A percentile compares a stretch with the other conserved stretches of the same genome.
Conservation (phyloP, 92 coral and sea anemone species). For the Zoanthus solanderi region DNA sequence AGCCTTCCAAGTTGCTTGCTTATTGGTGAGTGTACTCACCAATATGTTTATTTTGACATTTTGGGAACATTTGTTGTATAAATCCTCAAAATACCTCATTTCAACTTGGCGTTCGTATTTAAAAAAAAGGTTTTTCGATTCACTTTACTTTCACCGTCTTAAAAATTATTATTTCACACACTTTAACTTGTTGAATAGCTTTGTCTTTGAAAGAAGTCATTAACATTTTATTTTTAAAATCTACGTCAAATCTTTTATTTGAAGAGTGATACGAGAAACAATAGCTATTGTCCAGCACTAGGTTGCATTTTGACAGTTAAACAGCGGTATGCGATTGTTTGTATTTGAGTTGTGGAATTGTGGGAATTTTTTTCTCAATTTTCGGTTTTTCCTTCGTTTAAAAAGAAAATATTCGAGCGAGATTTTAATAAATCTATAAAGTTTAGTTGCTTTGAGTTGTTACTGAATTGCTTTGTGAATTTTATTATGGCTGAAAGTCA, state of each 20-base stretch:
- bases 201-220: conserved; percentile 7
- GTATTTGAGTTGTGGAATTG: neutral
- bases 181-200: neutral
- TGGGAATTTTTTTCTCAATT: neutral
- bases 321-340: neutral
- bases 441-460: neutral
- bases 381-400: neutral
- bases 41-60: too few relatives aligned
- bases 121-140: too few relatives aligned
- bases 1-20: too few relatives aligned
- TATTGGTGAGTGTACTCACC: too few relatives aligned
- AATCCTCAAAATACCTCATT: too few relatives aligned
- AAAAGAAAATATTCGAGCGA: neutral
- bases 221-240: neutral
- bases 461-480: too few relatives aligned
- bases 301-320: neutral
- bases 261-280: conserved; percentile 20
- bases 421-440: neutral
- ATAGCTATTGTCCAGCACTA: neutral
- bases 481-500: neutral
- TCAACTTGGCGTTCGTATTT: too few relatives aligned
- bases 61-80: too few relatives aligned
- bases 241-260: neutral
- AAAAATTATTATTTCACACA: neutral
- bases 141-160: neutral